Conservation (phyloP, 2,888 invertebrate genomes). For the Caradrina clavipalpis region DNA sequence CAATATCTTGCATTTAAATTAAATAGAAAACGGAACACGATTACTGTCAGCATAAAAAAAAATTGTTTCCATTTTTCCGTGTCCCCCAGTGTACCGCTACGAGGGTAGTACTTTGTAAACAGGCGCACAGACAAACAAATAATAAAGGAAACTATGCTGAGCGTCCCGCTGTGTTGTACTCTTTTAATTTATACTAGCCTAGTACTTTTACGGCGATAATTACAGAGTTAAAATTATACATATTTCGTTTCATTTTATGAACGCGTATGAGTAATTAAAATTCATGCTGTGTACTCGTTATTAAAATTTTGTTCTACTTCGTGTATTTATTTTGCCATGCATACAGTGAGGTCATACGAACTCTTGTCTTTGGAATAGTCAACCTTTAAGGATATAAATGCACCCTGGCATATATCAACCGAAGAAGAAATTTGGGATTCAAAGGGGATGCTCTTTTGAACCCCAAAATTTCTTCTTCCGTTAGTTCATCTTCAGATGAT, state of each 20-base stretch:
- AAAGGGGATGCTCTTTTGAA: neutral
- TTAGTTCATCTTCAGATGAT: too few species aligned
- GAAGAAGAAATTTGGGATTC: too few species aligned
- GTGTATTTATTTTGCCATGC: slow-evolving; percentile 4
- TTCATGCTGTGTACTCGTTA: slow-evolving; percentile 2
- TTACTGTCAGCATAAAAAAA: slow-evolving; percentile 7
- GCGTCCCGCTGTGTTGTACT: slow-evolving; percentile 44
- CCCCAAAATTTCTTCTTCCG: too few species aligned
- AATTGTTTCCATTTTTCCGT: slow-evolving; percentile 15
- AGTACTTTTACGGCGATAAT: slow-evolving; percentile 42
- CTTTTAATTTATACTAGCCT: slow-evolving; percentile 50
- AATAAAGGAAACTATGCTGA: slow-evolving; percentile 43
- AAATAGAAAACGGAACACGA: slow-evolving; percentile 6
- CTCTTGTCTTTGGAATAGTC: neutral
- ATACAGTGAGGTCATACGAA: neutral
- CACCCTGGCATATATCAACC: too few species aligned
- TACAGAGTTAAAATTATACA: slow-evolving; percentile 38
- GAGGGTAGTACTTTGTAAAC: slow-evolving; percentile 39
- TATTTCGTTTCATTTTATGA: slow-evolving; percentile 30
- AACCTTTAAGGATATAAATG: neutral
- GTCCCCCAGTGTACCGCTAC: slow-evolving; percentile 41
- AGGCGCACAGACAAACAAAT: slow-evolving; percentile 55
- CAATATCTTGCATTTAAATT: neutral
- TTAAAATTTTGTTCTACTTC: slow-evolving; percentile 21
- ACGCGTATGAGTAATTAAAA: slow-evolving; percentile 15